Conservation (phyloP, 2,113 vertebrate genomes). For the Nesospiza acunhae region DNA sequence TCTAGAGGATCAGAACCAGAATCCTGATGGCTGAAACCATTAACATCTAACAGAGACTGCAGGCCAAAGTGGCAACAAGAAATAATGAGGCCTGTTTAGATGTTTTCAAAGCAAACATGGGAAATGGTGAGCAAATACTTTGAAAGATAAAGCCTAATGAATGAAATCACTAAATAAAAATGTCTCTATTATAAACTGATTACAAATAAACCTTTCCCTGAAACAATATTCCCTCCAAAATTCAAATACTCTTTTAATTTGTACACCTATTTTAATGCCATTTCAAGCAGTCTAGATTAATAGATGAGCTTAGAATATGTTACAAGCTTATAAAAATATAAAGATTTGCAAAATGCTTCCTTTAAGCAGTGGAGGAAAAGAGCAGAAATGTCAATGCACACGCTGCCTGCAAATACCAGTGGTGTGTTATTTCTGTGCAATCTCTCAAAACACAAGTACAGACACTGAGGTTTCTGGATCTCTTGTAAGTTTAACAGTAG, state of each 20-base stretch:
- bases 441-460: constrained; percentile 44
- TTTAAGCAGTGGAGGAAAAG: background rate
- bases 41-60: background rate
- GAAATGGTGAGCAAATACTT: background rate
- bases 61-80: background rate
- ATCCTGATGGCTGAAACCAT: background rate
- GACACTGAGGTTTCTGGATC: constrained; percentile 53
- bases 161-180: background rate
- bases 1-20: background rate
- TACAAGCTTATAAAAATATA: background rate
- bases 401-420: background rate
- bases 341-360: background rate
- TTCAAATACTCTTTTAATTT: background rate
- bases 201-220: background rate
- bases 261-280: background rate
- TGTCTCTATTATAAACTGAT: background rate
- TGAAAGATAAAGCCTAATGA: background rate
- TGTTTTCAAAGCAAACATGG: background rate
- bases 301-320: background rate
- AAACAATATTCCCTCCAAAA: background rate
- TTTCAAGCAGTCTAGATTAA: background rate
- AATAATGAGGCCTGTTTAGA: background rate
- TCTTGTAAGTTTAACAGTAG: constrained; percentile 65
- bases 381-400: constrained; percentile 9
- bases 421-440: constrained; percentile 47